Percentiles rank a stretch among this genome's conserved stretches.
phyloP scores from a whole-genome alignment of 1,140 invertebrate genomes.

The Laodelphax striatellus region DNA sequence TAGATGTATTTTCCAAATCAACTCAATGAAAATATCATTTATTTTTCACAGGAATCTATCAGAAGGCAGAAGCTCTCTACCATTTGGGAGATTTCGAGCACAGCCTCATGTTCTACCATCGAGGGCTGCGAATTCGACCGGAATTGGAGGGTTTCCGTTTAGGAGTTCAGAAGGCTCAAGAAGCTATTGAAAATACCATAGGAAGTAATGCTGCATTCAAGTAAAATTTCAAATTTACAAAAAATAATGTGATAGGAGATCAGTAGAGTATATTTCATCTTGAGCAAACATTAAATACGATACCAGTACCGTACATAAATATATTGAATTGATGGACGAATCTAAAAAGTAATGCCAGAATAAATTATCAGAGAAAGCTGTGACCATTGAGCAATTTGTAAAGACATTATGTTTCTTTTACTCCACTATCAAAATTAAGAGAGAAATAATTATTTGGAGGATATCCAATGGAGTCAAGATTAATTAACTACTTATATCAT shows the following conservation, averaged over 20 bases:
- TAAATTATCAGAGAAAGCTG: no score
- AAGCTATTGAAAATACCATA: conserved; percentile 88
- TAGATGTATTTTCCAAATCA: no score
- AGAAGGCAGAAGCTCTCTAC: conserved; percentile 88
- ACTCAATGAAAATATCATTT: neutral
- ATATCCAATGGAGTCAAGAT: no score
- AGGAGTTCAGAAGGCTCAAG: conserved; percentile 86
- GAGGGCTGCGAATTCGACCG: conserved; percentile 70
- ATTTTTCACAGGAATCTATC: conserved; percentile 53
- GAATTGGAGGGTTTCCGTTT: conserved; percentile 77
- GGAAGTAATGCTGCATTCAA: conserved; percentile 38
- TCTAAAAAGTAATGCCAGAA: neutral
- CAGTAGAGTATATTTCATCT: neutral
- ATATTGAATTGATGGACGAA: neutral
- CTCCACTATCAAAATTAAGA: no score
- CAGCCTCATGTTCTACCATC: conserved; percentile 82
- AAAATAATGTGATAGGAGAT: neutral
- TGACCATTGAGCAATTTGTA: no score
- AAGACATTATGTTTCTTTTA: no score
- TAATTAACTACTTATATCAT: no score
- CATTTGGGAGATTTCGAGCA: conserved; percentile 87
- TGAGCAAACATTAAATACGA: neutral
- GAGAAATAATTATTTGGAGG: no score
- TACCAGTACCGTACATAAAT: no score
- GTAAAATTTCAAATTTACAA: conserved; percentile 1